Conservation (phyloP, 2,888 invertebrate genomes). For the Thymelicus acteon region DNA sequence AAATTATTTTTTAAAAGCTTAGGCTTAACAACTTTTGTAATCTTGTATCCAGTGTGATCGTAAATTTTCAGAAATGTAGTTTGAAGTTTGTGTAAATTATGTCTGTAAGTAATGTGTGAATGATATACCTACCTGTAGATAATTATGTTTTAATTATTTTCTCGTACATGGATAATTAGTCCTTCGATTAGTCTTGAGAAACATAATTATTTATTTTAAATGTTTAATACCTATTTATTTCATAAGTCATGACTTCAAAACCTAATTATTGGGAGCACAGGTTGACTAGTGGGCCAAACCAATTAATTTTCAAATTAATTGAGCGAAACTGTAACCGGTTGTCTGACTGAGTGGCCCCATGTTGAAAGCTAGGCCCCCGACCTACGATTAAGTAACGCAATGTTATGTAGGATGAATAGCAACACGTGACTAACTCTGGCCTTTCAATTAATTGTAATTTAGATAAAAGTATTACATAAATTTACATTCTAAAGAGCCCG, state of each 20-base stretch:
- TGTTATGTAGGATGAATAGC: slow-evolving; percentile 67
- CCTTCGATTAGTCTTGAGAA: background rate
- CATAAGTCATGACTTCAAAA: slow-evolving; percentile 66
- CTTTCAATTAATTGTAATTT: slow-evolving; percentile 5
- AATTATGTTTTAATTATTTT: background rate
- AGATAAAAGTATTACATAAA: slow-evolving; percentile 3
- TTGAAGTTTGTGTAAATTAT: background rate
- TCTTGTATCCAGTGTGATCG: too few species aligned
- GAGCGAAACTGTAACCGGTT: slow-evolving; percentile 74
- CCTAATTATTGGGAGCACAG: slow-evolving; percentile 59
- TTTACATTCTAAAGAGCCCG: background rate
- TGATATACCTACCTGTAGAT: too few species aligned
- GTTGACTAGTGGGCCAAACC: slow-evolving; percentile 65
- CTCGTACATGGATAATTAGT: background rate
- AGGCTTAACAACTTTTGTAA: background rate
- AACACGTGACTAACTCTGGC: slow-evolving; percentile 16
- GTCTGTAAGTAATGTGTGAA: too few species aligned
- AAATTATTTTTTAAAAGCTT: slow-evolving; percentile 9
- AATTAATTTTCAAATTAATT: slow-evolving; percentile 79
- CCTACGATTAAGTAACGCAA: slow-evolving; percentile 73
- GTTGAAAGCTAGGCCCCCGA: slow-evolving; percentile 74
- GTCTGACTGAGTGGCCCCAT: slow-evolving; percentile 63
- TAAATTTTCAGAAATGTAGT: background rate
- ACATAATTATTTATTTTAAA: slow-evolving; percentile 28
- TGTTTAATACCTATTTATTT: slow-evolving; percentile 53